Evolutionary conservation across 2,113 vertebrate species (phyloP).

Genomic region (Dissostichus mawsoni): DNA sequence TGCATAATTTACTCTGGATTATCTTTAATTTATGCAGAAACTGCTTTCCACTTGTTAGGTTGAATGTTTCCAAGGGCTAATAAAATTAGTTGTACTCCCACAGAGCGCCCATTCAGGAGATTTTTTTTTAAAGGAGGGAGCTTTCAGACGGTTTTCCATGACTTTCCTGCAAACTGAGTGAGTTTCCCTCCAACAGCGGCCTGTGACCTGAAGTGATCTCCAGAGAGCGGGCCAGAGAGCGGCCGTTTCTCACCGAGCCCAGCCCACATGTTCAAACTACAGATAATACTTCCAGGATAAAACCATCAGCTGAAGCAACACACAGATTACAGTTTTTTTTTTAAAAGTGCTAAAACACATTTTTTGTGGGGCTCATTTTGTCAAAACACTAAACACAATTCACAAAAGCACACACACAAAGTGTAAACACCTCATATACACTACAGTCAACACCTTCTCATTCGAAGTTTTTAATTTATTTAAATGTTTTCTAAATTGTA

Average conservation of each 20-base stretch:
- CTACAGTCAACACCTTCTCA: too few relatives aligned
- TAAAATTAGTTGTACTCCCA: constrained; percentile 73
- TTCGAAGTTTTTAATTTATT: too few relatives aligned
- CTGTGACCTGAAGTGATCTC: constrained; percentile 46
- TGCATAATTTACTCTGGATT: constrained; percentile 85
- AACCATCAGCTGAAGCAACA: background rate
- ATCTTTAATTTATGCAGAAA: constrained; percentile 86
- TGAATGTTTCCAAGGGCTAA: constrained; percentile 75
- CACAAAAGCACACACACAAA: too few relatives aligned
- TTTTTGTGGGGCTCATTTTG: too few relatives aligned
- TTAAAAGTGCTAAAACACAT: too few relatives aligned
- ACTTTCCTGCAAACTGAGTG: constrained; percentile 49
- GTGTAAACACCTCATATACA: too few relatives aligned
- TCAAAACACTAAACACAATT: too few relatives aligned
- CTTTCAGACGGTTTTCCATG: constrained; percentile 26
- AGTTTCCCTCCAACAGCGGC: constrained; percentile 12
- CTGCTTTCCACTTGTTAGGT: constrained; percentile 81
- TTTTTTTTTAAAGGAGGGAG: constrained; percentile 9
- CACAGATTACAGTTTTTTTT: too few relatives aligned
- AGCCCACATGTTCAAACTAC: constrained; percentile 3
- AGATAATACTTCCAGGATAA: background rate
- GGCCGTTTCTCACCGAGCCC: constrained; percentile 18
- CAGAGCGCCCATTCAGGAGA: constrained; percentile 58
- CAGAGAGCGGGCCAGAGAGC: too few relatives aligned
- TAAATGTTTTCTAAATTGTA: too few relatives aligned